Base-by-base conservation (phyloP, 2,888 invertebrate species). In the Sesia bembeciformis region DNA sequence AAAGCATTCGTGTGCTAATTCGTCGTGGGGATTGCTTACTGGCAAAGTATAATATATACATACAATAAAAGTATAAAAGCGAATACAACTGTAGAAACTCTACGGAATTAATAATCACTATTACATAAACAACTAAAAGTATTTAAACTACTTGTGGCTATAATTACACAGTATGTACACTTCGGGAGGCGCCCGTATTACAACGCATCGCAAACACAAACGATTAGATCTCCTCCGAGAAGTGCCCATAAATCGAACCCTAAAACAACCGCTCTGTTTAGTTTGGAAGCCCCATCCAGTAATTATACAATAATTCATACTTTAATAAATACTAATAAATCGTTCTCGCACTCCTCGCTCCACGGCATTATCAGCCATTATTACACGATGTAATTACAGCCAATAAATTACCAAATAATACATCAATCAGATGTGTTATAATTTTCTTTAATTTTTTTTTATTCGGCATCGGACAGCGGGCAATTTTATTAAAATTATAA, bases 361-460 rank as follows among this genome's bases (percentile, higher is more conserved):
- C 69, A 68, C 71, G 69, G 79, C 77, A 87, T 88, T 88, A 88
- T 86, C 81, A 68, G 72, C 81, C 80, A 80, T 84, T 86, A 88
- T 88, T 88, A 88, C 84, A 83, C 79, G 84, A 87, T 88, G 85
- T 89, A 87, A 89, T 89, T 89, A 89, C 81, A 78, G 65, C 74
- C 87, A 81, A 89, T 89, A 89, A 89, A 88, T 89, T 88, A 87
- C 80, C 84, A 84, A 88, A 89, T 89, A 88, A 86, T 88, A 86
- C 88, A 88, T 89, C 88, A 88, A 89, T 89, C 88, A 88, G 88
- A 88, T 81, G 87, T 88, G 87, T 89, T 88, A 89, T 87, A 88
- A 88, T 87, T 88, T 86, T 77, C 75, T 78, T 78, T 76, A 74
- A 66, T 70, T 76, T 82, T 76, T 75, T 72, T 78, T 79, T 72